phyloP scores from a whole-genome alignment of 2,888 invertebrate genomes.

The Alcis repandata region DNA sequence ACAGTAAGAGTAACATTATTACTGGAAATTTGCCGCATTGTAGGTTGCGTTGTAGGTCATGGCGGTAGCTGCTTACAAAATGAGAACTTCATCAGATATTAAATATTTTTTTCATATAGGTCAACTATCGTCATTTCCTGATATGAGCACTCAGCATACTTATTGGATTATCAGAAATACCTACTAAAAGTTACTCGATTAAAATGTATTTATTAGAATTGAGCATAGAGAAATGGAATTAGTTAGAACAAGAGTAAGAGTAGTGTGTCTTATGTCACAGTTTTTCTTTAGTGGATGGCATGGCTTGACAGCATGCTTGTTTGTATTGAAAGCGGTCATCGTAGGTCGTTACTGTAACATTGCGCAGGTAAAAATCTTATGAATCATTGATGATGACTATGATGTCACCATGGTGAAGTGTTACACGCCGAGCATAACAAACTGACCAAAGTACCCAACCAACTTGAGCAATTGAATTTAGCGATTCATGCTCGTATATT shows the following conservation, averaged over 20 bases:
- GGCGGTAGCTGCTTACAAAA: background rate
- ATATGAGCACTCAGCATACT: background rate
- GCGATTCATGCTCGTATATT: background rate
- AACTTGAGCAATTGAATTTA: slow-evolving; percentile 2
- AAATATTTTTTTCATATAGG: slow-evolving; percentile 38
- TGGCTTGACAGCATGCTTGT: slow-evolving; percentile 14
- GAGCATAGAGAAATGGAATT: background rate
- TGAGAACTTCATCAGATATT: slow-evolving; percentile 6
- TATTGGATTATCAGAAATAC: background rate
- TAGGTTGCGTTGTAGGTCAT: background rate
- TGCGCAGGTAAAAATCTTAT: slow-evolving; percentile 55
- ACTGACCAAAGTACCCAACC: slow-evolving; percentile 22
- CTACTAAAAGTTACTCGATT: background rate
- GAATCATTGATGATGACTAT: slow-evolving; percentile 68
- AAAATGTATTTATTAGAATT: background rate
- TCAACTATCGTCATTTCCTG: slow-evolving; percentile 18
- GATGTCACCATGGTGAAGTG: slow-evolving; percentile 61
- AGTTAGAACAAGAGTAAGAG: background rate
- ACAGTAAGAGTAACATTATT: background rate
- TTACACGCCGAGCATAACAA: slow-evolving; percentile 49
- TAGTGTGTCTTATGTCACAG: slow-evolving; percentile 5
- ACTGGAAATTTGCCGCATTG: background rate
- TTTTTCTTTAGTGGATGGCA: slow-evolving; percentile 2
- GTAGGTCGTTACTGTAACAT: slow-evolving; percentile 36
- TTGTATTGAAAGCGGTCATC: slow-evolving; percentile 38